Conservation (phyloP, 2,888 invertebrate species). For the Brachyopa scutellaris region DNA sequence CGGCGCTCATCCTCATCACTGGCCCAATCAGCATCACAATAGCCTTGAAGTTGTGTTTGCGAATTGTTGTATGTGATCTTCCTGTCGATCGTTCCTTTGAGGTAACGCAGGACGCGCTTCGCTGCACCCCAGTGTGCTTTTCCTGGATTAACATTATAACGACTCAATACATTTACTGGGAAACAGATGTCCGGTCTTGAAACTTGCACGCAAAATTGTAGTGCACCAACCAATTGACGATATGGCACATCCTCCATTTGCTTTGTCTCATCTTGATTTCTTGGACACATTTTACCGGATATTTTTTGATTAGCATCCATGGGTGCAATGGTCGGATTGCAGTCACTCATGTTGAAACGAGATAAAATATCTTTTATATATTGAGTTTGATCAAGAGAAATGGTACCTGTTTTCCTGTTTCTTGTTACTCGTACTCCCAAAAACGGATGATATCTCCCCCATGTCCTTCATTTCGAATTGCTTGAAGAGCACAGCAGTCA, state of each 20-base stretch:
- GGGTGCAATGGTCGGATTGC: slow-evolving; percentile 49
- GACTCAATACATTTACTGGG: slow-evolving; percentile 26
- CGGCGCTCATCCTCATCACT: slow-evolving; percentile 23
- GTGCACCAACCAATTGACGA: slow-evolving; percentile 26
- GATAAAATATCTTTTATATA: slow-evolving; percentile 47
- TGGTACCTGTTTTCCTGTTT: slow-evolving; percentile 42
- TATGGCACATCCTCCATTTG: slow-evolving; percentile 48
- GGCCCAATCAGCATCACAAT: slow-evolving; percentile 27
- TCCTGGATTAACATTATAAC: slow-evolving; percentile 18
- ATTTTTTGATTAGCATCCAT: slow-evolving; percentile 51
- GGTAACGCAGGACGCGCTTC: slow-evolving; percentile 14
- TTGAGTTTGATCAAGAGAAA: slow-evolving; percentile 51
- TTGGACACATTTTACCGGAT: slow-evolving; percentile 54
- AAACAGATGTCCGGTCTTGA: slow-evolving; percentile 42
- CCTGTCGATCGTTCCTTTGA: not conserved
- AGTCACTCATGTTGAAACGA: slow-evolving; percentile 60
- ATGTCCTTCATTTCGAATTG: slow-evolving; percentile 46
- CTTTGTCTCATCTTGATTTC: slow-evolving; percentile 30
- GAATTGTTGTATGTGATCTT: slow-evolving; percentile 38
- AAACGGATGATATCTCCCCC: slow-evolving; percentile 42
- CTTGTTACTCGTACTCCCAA: slow-evolving; percentile 51
- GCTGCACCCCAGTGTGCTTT: slow-evolving; percentile 42
- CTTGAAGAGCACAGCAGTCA: slow-evolving; percentile 29
- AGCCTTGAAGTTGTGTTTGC: slow-evolving; percentile 12
- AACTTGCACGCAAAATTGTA: slow-evolving; percentile 26